Base-by-base conservation (phyloP, 2,797 vertebrate genomes). In the Eulemur mongoz region DNA sequence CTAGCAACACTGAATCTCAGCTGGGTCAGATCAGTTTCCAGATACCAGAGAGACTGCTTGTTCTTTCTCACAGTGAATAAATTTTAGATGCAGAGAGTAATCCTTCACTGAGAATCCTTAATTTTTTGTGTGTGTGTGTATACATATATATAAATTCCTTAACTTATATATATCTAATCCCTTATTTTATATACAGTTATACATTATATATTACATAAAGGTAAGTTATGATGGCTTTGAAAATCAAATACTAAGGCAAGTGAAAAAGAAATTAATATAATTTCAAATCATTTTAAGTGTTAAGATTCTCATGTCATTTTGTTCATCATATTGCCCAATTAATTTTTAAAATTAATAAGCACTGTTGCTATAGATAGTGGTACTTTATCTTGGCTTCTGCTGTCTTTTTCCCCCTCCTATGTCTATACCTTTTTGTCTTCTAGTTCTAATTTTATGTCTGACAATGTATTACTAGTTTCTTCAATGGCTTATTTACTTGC, bases 231-330 rank as follows among this genome's bases (percentile, higher is more conserved):
- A 72, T 88, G 38, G 9, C 20, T 91, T 84, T 94, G 52, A 81
- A 93, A 76, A 85, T 35, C 48, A 93, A 91, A 43, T 76, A 25
- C 43, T 90, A 69, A 48, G 65, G 7, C 23, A 67, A 88, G 50
- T 81, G 6, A 88, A 88, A 80, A 84, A 38, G 0, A 84, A 43
- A 63, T 8, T 59, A 57, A 70, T 48, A 91, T 48, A 79, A 78
- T n/a, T 69, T 70, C 65, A 65, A 94, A 83, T 87, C 20, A 48
- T 1, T 88, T 82, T 50, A 94, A 70, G n/a, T 43, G 65, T 50
- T 82, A 22, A 94, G 93, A 67, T 35, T 86, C 30, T 83, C 13
- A 57, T 81, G 63, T 91, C 30, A 40, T 67, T 81, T 93, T 90
- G 61, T 23, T 91, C 79, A 48, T 25, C 27, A 65, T 65, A 38